These are phyloP conservation scores for Drosophila greeni DNA, from an alignment of 2,888 invertebrate species.

Conservation along the genomic window DNA sequence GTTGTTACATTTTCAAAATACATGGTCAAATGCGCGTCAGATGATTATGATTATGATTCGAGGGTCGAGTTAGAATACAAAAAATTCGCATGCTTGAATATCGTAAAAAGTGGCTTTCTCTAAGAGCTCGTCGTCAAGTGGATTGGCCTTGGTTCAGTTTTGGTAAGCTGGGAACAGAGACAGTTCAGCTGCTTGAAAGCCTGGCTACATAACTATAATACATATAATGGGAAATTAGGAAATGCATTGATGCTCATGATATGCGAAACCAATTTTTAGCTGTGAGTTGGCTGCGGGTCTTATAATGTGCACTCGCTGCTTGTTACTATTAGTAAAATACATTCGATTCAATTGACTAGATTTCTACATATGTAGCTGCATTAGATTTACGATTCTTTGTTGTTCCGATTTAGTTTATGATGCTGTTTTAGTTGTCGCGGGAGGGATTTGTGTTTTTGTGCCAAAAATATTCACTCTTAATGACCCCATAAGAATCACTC, in stretches of 20 bases:
- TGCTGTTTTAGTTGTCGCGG: slow-evolving; percentile 47
- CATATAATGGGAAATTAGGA: slow-evolving; percentile 65
- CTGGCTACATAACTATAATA: slow-evolving; percentile 69
- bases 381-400: slow-evolving; percentile 48
- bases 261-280: slow-evolving; percentile 60
- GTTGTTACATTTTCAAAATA: slow-evolving; percentile 63
- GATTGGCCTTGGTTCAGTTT: slow-evolving; percentile 45
- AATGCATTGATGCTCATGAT: slow-evolving; percentile 47
- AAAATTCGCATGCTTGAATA: slow-evolving; percentile 55
- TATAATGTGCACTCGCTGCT: slow-evolving; percentile 38
- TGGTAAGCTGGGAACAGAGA: slow-evolving; percentile 34
- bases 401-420: slow-evolving; percentile 30
- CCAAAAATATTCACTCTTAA: slow-evolving; percentile 28
- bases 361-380: slow-evolving; percentile 68
- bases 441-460: slow-evolving; percentile 61
- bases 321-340: slow-evolving; percentile 67
- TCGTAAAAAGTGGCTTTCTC: slow-evolving; percentile 48
- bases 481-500: not conserved
- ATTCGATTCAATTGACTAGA: slow-evolving; percentile 72
- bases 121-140: slow-evolving; percentile 56
- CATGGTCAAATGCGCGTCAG: slow-evolving; percentile 41
- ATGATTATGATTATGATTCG: slow-evolving; percentile 37
- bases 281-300: slow-evolving; percentile 28
- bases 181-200: slow-evolving; percentile 34
- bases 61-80: slow-evolving; percentile 36